Percentiles rank a stretch among this genome's conserved stretches.
These are phyloP conservation scores for Xerus rutilus DNA, from an alignment of 2,797 vertebrate species.

Conservation along the genomic window DNA sequence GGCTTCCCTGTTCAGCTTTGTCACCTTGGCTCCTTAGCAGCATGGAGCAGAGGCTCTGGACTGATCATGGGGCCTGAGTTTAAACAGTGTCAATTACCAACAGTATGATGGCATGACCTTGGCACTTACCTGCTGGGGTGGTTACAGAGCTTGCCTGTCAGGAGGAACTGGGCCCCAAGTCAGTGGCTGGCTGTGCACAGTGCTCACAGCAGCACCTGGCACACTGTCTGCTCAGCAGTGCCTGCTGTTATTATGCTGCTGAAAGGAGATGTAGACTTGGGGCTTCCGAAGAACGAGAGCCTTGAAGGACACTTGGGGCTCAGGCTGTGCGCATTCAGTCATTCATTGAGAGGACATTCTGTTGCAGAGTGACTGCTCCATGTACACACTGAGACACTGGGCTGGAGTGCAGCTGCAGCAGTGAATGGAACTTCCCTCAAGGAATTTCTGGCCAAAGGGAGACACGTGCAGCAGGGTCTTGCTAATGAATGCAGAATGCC, in stretches of 20 bases:
- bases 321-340: neutral
- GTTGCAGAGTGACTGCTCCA: fast-evolving
- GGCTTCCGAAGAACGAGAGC: neutral
- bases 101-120: fast-evolving
- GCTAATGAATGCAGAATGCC: neutral
- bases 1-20: too few species aligned
- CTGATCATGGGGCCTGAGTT: neutral
- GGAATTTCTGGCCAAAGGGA: neutral
- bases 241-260: neutral
- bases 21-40: neutral
- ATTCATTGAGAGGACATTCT: neutral
- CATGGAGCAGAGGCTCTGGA: neutral
- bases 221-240: neutral
- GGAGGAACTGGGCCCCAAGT: neutral
- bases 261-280: neutral
- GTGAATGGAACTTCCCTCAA: neutral
- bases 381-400: too few species aligned
- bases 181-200: neutral
- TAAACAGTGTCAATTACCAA: neutral
- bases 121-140: neutral
- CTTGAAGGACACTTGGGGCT: fast-evolving
- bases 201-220: neutral
- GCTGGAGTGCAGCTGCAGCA: neutral
- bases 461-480: neutral
- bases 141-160: too few species aligned